phyloP scores from a whole-genome alignment of 2,113 vertebrate species.

The Percopsis transmontana region DNA sequence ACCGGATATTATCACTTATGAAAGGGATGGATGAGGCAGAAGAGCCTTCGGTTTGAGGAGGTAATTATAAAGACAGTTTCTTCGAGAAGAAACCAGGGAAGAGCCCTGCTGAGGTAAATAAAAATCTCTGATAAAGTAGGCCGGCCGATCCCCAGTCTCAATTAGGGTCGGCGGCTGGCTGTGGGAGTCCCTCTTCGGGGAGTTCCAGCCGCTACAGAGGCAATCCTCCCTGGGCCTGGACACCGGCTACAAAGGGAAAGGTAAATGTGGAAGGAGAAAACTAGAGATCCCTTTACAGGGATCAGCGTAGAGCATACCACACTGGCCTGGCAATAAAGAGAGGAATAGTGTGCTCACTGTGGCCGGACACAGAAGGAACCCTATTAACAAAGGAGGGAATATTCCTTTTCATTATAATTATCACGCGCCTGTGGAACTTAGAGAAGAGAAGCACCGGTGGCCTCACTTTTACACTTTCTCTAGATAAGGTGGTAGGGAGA shows the following conservation, averaged over 20 bases:
- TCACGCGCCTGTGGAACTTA: constrained; percentile 37
- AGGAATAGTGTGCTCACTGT: constrained; percentile 24
- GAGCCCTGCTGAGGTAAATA: constrained; percentile 58
- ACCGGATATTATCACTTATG: constrained; percentile 75
- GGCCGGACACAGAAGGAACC: constrained; percentile 23
- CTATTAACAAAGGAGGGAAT: constrained; percentile 62
- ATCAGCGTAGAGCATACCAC: constrained; percentile 49
- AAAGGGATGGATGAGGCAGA: constrained; percentile 48
- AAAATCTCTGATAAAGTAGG: constrained; percentile 51
- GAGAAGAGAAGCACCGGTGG: constrained; percentile 39
- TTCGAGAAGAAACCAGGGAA: constrained; percentile 56
- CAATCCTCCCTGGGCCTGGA: constrained; percentile 33
- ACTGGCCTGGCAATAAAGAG: constrained; percentile 15
- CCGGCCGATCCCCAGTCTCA: constrained; percentile 58
- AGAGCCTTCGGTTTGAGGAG: constrained; percentile 70
- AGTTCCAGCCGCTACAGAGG: constrained; percentile 20
- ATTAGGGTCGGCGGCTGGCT: constrained; percentile 52
- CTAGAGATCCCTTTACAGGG: constrained; percentile 57
- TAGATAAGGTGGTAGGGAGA: constrained; percentile 14
- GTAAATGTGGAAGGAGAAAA: constrained; percentile 61
- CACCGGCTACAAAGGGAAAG: constrained; percentile 62
- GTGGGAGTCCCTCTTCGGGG: constrained; percentile 31
- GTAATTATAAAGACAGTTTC: constrained; percentile 67
- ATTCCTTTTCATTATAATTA: constrained; percentile 71
- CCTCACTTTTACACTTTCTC: constrained; percentile 13